Base-by-base conservation (phyloP, 2,113 vertebrate species). In the Psilopsiagon aymara region DNA sequence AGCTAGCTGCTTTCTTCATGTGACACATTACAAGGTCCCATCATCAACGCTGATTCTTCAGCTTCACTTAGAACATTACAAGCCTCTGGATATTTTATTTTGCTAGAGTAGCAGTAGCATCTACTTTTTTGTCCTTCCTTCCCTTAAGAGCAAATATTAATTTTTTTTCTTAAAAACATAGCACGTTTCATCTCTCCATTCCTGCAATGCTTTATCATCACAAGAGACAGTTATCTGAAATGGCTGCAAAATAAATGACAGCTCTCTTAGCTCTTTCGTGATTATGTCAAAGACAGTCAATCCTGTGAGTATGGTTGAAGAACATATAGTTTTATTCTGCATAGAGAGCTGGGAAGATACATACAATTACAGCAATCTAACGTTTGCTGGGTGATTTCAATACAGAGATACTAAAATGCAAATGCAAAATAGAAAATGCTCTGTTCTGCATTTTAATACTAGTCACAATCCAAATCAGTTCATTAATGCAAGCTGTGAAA, bases 401-500 rank as follows among this genome's bases (percentile, higher is more conserved):
- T 2, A n/a, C 7, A 33, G 73, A 84, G 74, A 60, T 49, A 37
- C 29, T 81, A 29, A 89, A 92, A 82, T 39, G 70, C 51, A 80
- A 90, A 62, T 15, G 77, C 37, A 71, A 83, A 73, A 88, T 13
- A 63, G 37, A 57, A 91, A 83, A 63, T n/a, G 33, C 55, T 90
- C 74, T 66, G n/a, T 76, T 83, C 35, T 3, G 47, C 62, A 55
- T 69, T 96, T 95, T 47, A 60, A 75, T 66, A 64, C 47, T 60
- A 93, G 74, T 52, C 76, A 71, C 64, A 60, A 44, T 64, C 68
- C 76, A 94, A 83, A 94, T 90, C 44, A 73, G 77, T 75, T 86
- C 76, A 92, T 88, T 90, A 96, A 94, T 84, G 86, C 77, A 89
- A 52, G 43, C 80, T 82, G 47, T 52, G 73, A 92, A 93, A 86